Base-by-base conservation (phyloP, 2,797 vertebrate genomes). In the Melanogrammus aeglefinus region DNA sequence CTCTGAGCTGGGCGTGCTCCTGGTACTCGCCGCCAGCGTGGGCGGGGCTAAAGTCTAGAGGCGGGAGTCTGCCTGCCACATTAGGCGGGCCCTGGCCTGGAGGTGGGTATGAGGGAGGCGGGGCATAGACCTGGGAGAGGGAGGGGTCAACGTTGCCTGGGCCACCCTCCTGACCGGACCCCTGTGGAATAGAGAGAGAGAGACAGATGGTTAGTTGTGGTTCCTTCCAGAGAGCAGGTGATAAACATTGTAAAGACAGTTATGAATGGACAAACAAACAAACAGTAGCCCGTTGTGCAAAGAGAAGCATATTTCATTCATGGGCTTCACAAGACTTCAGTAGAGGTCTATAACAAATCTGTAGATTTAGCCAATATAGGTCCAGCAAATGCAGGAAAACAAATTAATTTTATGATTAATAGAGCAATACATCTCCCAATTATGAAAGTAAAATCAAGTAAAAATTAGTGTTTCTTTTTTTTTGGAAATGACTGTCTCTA, bases 41-140 rank as follows among this genome's bases (percentile, higher is more conserved):
- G 39, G 89, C 89, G 3, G 93, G 79, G 74, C 85, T 89, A 51
- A 94, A 95, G 75, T 95, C 95, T 7, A 95, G 90, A n/a, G 94
- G 85, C 8, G 90, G 83, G 24, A 95, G 91, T 75, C 94, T 87
- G 78, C 92, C 89, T 2, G 86, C 83, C 18, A 92, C 77, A 29
- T 91, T 78, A 57, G 92, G 89, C 0, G 92, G 93, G 29, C 90
- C 91, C 87, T 95, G 95, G 83, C 91, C 92, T 41, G 93, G 91
- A 6, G 93, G 92, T 9, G 94, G 93, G 82, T 94, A 95, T 0
- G 94, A 86, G 63, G 95, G 92, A 51, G 95, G 93, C 9, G 91
- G 92, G 80, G 92, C 95, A 4, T 95, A 95, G 78, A 95, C 93
- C 92, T 94, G 94, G 5, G 93, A 75, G 71, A 95, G 89, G 89